phyloP scores from a whole-genome alignment of 2,113 vertebrate species.

The Erinaceus europaeus region DNA sequence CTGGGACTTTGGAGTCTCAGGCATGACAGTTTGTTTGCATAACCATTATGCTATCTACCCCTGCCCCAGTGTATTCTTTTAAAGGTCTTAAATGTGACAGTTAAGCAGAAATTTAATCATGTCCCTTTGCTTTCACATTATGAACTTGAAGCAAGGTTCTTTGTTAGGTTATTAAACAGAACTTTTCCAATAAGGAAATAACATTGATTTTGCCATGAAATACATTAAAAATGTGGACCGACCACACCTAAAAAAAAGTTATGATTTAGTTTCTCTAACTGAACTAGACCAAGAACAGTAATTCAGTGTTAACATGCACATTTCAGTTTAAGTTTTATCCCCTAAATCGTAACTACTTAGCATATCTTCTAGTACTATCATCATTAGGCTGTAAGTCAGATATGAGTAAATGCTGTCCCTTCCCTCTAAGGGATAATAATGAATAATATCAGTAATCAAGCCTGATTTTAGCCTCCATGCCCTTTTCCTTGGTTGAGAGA shows the following conservation, averaged over 20 bases:
- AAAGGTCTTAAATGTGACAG: background rate
- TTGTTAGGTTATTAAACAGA: too few relatives aligned
- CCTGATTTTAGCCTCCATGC: background rate
- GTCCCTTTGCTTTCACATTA: background rate
- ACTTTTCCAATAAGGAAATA: background rate
- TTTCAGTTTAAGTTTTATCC: background rate
- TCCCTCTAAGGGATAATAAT: background rate
- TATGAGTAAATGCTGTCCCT: background rate
- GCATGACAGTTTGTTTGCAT: too few relatives aligned
- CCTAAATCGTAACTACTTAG: background rate
- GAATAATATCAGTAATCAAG: background rate
- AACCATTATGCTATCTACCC: too few relatives aligned
- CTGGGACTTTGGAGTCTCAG: too few relatives aligned
- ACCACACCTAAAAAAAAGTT: background rate
- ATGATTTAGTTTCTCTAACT: background rate
- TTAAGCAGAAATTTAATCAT: background rate
- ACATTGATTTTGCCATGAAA: background rate
- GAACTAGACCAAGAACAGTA: background rate
- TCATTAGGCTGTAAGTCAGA: constrained; percentile 1
- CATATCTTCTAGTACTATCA: background rate
- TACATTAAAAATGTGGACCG: background rate
- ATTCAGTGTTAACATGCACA: background rate
- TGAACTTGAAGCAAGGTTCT: too few relatives aligned
- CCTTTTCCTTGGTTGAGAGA: background rate
- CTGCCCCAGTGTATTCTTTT: background rate